Base-by-base conservation (phyloP, 2,888 invertebrate genomes). In the Thera obeliscata region DNA sequence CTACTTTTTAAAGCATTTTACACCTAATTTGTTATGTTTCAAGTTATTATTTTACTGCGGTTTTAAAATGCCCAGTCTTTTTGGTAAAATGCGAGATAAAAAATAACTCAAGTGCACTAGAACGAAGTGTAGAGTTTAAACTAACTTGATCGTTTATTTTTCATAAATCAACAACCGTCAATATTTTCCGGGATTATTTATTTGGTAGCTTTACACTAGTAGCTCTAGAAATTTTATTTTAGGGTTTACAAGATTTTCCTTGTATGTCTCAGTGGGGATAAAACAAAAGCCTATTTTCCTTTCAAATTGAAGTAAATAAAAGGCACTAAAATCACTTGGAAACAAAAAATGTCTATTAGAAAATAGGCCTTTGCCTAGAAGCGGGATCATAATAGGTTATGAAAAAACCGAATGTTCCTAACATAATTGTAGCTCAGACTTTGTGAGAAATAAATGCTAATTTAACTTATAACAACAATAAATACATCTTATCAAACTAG, bases 401-500 rank as follows among this genome's bases (percentile, higher is more conserved):
- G 8, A 46, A 9, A 9, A 46, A 46, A 46, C 43, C 8, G 7
- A 52, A 52, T 33, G 33, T 0, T 52, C 43, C 8, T 46, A 46
- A 46, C 5, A 41, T 46, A 46, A 22, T 52, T 55, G 22, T 48
- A 22, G 8, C 22, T 66, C 61, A 56, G 56, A 59, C 55, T 55
- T 54, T 56, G 54, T 8, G 56, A 33, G 9, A n/a, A 55, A 46
- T 56, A 57, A 58, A 61, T 66, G 61, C 48, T 61, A 66, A 41
- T 41, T 7, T 57, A 64, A 58, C 61, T 58, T 64, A 69, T 49
- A 63, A 54, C 64, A 49, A 50, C 41, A 88, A 90, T 88, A 91
- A 89, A 90, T 88, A 88, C 67, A 73, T 76, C 81, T 81, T 87
- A 88, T 63, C 73, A 78, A 79, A 82, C 83, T 88, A 91, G 89